These are phyloP conservation scores for Gorilla gorilla DNA, from an alignment of 2,113 vertebrate genomes.

Conservation along the genomic window DNA sequence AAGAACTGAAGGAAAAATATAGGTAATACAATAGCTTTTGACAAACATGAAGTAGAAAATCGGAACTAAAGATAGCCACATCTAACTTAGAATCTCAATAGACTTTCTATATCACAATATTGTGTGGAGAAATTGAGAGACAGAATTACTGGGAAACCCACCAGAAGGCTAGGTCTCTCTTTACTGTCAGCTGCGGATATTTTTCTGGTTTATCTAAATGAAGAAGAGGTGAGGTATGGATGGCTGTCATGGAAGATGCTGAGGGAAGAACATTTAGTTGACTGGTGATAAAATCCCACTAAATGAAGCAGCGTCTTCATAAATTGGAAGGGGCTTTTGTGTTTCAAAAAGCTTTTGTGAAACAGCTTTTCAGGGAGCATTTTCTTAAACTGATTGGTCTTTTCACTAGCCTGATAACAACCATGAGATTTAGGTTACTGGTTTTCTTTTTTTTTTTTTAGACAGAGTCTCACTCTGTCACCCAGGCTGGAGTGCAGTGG, in stretches of 20 bases:
- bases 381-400: not conserved
- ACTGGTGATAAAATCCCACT: not conserved
- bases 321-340: not conserved
- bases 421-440: not conserved
- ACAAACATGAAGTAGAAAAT: not conserved
- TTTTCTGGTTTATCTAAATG: not conserved
- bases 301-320: not conserved
- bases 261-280: not conserved
- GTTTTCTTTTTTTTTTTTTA: not conserved
- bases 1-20: not conserved
- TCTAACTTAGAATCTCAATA: not conserved
- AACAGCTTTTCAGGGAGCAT: rapidly evolving
- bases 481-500: too few relatives aligned
- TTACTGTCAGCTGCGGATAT: not conserved
- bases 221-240: not conserved
- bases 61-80: rapidly evolving
- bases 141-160: too few relatives aligned
- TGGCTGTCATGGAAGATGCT: not conserved
- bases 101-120: not conserved
- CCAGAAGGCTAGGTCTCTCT: not conserved
- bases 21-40: not conserved
- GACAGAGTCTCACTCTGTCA: too few relatives aligned
- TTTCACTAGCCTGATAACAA: not conserved
- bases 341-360: not conserved
- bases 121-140: not conserved